A percentile compares a stretch with the other conserved stretches of the same genome.
These are phyloP conservation scores for Sipha flava DNA, from an alignment of 1,140 invertebrate genomes.

Conservation along the genomic window DNA sequence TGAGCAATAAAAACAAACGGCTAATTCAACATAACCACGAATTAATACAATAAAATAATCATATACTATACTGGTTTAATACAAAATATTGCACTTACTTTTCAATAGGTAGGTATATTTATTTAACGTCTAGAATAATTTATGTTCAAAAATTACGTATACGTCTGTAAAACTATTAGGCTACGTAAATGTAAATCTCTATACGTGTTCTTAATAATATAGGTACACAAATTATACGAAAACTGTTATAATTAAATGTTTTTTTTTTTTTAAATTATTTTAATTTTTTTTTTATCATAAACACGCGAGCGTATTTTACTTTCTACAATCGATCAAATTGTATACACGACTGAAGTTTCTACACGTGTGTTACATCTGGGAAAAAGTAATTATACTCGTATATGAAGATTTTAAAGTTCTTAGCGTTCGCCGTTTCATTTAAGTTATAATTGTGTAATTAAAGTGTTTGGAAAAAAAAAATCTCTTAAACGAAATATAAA, in stretches of 20 bases:
- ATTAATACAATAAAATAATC: too few species aligned
- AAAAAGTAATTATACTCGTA: too few species aligned
- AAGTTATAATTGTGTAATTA: neutral
- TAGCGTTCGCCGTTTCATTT: neutral
- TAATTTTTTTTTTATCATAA: too few species aligned
- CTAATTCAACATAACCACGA: neutral
- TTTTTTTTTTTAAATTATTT: too few species aligned
- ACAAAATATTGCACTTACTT: constrained; percentile 27
- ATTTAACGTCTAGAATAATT: neutral
- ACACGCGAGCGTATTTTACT: neutral
- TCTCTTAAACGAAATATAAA: neutral
- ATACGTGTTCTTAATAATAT: too few species aligned
- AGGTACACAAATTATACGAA: too few species aligned
- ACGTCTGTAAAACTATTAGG: neutral
- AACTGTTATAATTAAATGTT: too few species aligned
- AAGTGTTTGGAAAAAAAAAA: neutral
- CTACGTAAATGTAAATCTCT: too few species aligned
- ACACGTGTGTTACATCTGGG: too few species aligned
- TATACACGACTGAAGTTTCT: too few species aligned
- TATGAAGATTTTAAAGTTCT: too few species aligned
- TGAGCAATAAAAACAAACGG: neutral
- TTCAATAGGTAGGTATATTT: constrained; percentile 18
- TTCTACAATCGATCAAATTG: neutral
- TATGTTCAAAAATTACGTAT: neutral
- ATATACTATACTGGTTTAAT: neutral